These are phyloP conservation scores for Sebastes diaconus DNA, from an alignment of 2,797 vertebrate genomes.

Conservation along the genomic window DNA sequence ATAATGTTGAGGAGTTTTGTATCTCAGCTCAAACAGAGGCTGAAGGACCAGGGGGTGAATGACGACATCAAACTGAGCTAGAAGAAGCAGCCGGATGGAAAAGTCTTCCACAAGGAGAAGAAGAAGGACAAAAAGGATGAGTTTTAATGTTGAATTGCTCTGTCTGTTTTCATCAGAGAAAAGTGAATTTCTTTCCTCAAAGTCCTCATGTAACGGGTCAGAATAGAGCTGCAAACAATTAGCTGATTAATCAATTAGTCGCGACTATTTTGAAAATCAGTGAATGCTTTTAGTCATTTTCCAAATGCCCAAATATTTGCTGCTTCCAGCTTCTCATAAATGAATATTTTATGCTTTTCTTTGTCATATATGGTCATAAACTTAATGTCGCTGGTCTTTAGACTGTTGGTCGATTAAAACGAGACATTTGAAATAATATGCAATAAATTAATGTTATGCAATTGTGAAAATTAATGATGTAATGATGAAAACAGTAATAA, in stretches of 20 bases:
- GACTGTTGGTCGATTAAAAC: no score
- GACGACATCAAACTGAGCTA: conserved; percentile 28
- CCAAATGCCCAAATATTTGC: no score
- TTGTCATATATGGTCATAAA: background rate
- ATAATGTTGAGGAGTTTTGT: background rate
- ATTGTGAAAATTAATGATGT: background rate
- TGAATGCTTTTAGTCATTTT: no score
- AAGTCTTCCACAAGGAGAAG: conserved; percentile 16
- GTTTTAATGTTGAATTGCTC: background rate
- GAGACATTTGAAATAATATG: background rate
- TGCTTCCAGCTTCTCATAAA: no score
- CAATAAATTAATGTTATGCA: no score
- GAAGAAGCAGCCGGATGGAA: conserved; percentile 6
- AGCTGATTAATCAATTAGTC: no score
- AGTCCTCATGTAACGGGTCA: background rate
- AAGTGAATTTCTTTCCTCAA: background rate
- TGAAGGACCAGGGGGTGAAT: conserved; percentile 4
- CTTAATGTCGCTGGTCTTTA: background rate
- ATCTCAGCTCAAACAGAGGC: conserved; percentile 22
- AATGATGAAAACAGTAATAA: background rate
- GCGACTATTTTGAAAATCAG: no score
- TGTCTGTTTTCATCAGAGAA: background rate
- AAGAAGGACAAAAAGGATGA: background rate
- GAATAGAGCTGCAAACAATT: background rate
- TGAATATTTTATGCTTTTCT: background rate